Conservation (phyloP, 2,888 invertebrate species). For the Dorcus parallelipipedus region DNA sequence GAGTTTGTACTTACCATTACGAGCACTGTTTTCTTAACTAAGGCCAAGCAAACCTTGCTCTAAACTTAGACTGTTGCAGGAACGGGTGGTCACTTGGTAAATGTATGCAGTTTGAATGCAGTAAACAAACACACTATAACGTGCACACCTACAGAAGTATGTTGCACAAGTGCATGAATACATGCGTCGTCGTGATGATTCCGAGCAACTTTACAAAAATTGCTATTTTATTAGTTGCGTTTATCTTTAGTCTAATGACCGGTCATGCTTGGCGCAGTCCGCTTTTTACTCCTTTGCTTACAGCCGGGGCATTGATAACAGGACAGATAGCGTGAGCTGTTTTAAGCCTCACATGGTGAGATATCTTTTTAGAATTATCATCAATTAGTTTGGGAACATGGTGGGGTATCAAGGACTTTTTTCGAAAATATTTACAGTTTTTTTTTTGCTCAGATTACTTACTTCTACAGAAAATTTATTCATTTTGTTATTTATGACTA, state of each 20-base stretch:
- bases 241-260: slow-evolving; percentile 3
- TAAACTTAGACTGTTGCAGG: neutral
- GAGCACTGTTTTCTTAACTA: neutral
- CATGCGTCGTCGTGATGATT: neutral
- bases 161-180: neutral
- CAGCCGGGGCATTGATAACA: no score
- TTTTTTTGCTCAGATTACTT: no score
- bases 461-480: no score
- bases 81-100: neutral
- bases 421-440: no score
- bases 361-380: no score
- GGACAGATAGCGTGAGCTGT: no score
- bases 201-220: neutral
- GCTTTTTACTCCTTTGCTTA: neutral
- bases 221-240: neutral
- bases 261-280: neutral
- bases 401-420: no score
- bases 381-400: no score
- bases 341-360: no score
- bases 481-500: no score
- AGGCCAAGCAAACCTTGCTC: slow-evolving; percentile 2
- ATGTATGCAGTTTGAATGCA: neutral
- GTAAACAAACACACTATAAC: neutral
- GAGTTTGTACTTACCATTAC: neutral
- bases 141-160: neutral